A percentile compares a stretch with the other conserved stretches of the same genome.
These are phyloP conservation scores for Stichodactyla mertensii DNA, from an alignment of 64 coral and sea anemone species.

Conservation along the genomic window DNA sequence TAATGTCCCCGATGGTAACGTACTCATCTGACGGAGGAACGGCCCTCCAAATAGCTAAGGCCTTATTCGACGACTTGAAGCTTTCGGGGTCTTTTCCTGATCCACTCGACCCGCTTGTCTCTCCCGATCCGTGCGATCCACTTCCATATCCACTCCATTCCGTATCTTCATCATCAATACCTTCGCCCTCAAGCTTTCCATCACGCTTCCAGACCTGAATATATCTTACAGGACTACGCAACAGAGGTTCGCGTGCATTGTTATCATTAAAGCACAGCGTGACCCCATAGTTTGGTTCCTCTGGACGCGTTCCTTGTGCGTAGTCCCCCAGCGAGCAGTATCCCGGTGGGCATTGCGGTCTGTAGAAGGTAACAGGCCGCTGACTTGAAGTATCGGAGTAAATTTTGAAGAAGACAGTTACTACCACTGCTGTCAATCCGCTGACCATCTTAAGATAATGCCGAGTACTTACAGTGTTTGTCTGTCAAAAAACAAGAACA, in stretches of 20 bases:
- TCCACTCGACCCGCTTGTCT: background rate
- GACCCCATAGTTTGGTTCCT: constrained; percentile 57
- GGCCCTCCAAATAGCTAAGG: constrained; percentile 60
- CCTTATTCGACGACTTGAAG: background rate
- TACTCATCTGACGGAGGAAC: constrained; percentile 45
- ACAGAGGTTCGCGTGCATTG: background rate
- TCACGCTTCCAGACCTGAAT: constrained; percentile 58
- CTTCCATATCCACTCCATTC: constrained; percentile 8
- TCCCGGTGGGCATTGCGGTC: constrained; percentile 70
- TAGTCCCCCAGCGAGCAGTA: constrained; percentile 77
- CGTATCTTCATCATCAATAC: constrained; percentile 26
- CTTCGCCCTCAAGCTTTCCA: constrained; percentile 11
- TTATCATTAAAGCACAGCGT: constrained; percentile 52
- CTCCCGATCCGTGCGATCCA: background rate
- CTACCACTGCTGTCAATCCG: constrained; percentile 44
- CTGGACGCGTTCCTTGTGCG: constrained; percentile 52
- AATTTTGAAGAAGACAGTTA: constrained; percentile 48
- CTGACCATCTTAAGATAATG: constrained; percentile 34
- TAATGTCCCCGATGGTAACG: constrained; percentile 42
- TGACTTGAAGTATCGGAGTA: constrained; percentile 38
- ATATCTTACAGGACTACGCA: constrained; percentile 32
- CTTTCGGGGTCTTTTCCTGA: background rate
- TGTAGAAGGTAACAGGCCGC: constrained; percentile 57
- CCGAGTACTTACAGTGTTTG: background rate
- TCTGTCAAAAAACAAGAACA: background rate